phyloP scores from a whole-genome alignment of 2,888 invertebrate genomes.

The Sminthurides aquaticus region DNA sequence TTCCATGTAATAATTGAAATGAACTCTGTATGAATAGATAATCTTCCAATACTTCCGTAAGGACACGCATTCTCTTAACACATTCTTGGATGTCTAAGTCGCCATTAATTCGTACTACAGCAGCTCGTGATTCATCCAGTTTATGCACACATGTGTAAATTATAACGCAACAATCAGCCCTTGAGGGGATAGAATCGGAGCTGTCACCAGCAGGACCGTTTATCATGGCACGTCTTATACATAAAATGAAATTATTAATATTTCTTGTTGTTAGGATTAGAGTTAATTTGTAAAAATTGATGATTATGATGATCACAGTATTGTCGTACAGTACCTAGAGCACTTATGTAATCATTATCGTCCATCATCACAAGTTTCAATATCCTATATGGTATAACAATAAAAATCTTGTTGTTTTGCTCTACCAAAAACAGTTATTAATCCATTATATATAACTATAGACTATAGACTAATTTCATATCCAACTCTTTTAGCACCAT shows the following conservation, averaged over 20 bases:
- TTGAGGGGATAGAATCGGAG: background rate
- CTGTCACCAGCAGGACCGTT: background rate
- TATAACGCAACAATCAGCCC: background rate
- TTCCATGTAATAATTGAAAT: background rate
- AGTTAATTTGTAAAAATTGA: background rate
- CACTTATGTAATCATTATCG: constrained; percentile 1
- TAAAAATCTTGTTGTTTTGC: background rate
- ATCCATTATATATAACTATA: too few species aligned
- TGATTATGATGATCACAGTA: constrained; percentile 2
- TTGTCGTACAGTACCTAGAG: constrained; percentile 1
- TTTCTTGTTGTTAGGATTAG: constrained; percentile 1
- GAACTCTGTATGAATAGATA: background rate
- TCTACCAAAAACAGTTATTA: too few species aligned
- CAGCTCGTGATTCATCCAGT: background rate
- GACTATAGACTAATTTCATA: too few species aligned
- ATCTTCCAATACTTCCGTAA: background rate
- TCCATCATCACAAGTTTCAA: background rate
- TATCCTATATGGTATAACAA: background rate
- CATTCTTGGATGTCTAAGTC: background rate
- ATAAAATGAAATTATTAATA: background rate
- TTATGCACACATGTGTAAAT: background rate
- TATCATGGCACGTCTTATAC: background rate
- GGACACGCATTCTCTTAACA: background rate
- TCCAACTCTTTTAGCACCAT: too few species aligned
- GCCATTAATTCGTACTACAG: background rate